Conservation (phyloP, 2,113 vertebrate species). For the Lagenorhynchus albirostris region DNA sequence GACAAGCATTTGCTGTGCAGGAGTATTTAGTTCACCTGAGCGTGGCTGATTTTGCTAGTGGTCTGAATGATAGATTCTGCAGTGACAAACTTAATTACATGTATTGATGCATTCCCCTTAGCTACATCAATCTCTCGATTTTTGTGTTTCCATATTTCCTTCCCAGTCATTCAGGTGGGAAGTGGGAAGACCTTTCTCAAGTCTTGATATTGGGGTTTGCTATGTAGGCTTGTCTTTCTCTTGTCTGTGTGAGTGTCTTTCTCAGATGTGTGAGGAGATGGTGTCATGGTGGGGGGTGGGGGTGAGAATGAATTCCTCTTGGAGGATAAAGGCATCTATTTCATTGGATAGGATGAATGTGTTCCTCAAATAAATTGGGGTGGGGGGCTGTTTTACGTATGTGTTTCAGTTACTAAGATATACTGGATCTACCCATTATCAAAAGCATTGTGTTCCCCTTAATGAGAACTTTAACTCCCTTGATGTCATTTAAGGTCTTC, state of each 20-base stretch:
- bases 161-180: background rate
- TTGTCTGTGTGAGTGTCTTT: background rate
- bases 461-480: background rate
- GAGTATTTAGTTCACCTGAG: background rate
- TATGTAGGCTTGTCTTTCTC: background rate
- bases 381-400: background rate
- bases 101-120: background rate
- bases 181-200: background rate
- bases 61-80: background rate
- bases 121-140: background rate
- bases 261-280: background rate
- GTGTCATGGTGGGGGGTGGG: background rate
- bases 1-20: background rate
- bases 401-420: background rate
- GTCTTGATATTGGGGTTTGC: background rate
- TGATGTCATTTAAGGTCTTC: background rate
- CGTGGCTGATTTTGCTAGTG: background rate
- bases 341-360: background rate
- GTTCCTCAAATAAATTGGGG: background rate
- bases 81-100: background rate
- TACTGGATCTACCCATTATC: background rate
- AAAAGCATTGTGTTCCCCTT: background rate
- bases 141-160: background rate
- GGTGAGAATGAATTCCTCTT: background rate
- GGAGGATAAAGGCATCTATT: background rate